phyloP scores from a whole-genome alignment of 2,113 vertebrate genomes.

The Microtus oregoni region DNA sequence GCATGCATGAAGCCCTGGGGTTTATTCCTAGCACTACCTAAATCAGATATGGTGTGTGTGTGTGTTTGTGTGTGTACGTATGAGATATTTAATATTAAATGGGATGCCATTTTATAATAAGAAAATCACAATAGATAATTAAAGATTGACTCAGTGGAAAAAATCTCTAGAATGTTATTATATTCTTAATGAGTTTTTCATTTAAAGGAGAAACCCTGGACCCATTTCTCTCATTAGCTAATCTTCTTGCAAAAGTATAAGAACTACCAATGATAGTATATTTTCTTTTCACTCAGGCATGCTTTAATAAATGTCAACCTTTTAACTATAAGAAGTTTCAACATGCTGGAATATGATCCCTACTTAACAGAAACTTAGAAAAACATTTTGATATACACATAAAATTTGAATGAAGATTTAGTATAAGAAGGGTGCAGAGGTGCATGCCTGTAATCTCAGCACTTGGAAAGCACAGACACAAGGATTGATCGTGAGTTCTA shows the following conservation, averaged over 20 bases:
- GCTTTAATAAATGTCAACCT: slow-evolving; percentile 32
- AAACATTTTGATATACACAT: slow-evolving; percentile 28
- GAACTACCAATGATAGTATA: background rate
- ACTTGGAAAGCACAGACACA: background rate
- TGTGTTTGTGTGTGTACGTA: too few species aligned
- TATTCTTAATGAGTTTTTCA: background rate
- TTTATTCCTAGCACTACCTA: background rate
- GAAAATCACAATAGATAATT: background rate
- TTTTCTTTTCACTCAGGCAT: slow-evolving; percentile 61
- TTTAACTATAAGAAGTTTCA: slow-evolving; percentile 63
- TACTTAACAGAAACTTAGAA: slow-evolving; percentile 52
- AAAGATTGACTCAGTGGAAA: background rate
- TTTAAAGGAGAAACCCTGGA: slow-evolving; percentile 9
- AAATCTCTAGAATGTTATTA: background rate
- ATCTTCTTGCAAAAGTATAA: background rate
- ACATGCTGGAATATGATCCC: background rate
- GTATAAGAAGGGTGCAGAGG: background rate
- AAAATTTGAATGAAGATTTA: slow-evolving; percentile 53
- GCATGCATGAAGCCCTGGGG: background rate
- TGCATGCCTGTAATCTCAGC: background rate
- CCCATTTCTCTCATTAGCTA: slow-evolving; percentile 32
- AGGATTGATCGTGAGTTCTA: background rate
- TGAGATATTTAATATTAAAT: slow-evolving; percentile 5
- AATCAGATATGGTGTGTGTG: too few species aligned
- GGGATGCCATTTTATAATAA: background rate